Conservation (phyloP, 2,888 invertebrate species). For the Athalia rosae region DNA sequence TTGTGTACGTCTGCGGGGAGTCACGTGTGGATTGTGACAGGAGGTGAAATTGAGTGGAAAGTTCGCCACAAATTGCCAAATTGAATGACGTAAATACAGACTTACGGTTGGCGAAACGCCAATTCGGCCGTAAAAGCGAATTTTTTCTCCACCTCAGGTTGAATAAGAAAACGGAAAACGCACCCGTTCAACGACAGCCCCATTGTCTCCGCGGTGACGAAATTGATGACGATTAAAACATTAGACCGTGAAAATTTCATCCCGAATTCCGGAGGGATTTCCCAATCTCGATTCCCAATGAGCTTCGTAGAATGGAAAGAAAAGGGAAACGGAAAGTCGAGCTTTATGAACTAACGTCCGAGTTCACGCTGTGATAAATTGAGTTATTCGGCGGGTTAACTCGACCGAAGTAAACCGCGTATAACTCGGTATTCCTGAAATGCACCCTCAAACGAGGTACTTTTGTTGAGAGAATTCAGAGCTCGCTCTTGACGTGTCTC, state of each 20-base stretch:
- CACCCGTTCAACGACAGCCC: background rate
- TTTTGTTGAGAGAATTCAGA: constrained; percentile 31
- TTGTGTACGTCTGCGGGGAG: constrained; percentile 7
- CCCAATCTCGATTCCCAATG: too few species aligned
- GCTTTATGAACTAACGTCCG: background rate
- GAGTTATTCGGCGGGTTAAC: background rate
- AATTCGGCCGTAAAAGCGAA: constrained; percentile 35
- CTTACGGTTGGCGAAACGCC: constrained; percentile 37
- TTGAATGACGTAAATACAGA: constrained; percentile 36
- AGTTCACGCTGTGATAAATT: constrained; percentile 6
- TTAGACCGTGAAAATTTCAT: background rate
- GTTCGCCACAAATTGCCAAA: constrained; percentile 38
- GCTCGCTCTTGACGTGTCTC: constrained; percentile 17
- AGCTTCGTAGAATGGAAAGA: background rate
- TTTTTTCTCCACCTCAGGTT: constrained; percentile 3
- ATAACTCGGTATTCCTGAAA: constrained; percentile 22
- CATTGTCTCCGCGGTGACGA: constrained; percentile 16
- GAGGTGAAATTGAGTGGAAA: constrained; percentile 35
- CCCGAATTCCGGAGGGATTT: too few species aligned
- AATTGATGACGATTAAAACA: background rate
- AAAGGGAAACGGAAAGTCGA: background rate
- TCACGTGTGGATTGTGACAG: constrained; percentile 39
- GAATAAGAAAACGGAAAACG: constrained; percentile 4
- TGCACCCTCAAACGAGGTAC: constrained; percentile 24
- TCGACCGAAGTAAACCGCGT: background rate